phyloP scores from a whole-genome alignment of 2,797 vertebrate species.

The Acanthurus lineatus region DNA sequence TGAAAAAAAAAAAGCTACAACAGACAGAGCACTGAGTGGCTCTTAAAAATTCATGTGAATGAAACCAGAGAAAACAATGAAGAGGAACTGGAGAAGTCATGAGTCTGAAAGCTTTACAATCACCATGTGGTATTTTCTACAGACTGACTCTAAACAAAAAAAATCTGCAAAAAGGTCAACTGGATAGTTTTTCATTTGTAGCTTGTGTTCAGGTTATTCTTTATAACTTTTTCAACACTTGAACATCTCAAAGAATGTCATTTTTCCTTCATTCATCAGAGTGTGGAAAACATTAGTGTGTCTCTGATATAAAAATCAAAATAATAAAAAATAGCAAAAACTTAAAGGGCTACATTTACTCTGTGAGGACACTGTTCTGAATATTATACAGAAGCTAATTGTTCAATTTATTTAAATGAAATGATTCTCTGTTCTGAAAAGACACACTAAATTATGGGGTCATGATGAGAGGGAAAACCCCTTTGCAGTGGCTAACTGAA shows the following conservation, averaged over 20 bases:
- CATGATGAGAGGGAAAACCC: slow-evolving; percentile 29
- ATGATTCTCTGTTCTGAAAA: slow-evolving; percentile 43
- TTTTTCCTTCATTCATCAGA: slow-evolving; percentile 9
- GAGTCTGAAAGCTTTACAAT: background rate
- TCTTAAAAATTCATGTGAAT: slow-evolving; percentile 34
- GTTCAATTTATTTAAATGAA: slow-evolving; percentile 33
- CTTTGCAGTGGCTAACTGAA: slow-evolving; percentile 16
- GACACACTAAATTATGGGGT: slow-evolving; percentile 9
- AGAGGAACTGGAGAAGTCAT: background rate
- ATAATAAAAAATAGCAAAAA: background rate
- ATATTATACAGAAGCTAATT: slow-evolving; percentile 26
- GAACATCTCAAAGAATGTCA: background rate
- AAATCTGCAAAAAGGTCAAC: background rate
- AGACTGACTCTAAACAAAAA: background rate
- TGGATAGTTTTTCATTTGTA: no score
- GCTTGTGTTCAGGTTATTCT: background rate
- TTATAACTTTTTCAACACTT: slow-evolving; percentile 20
- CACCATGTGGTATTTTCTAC: slow-evolving; percentile 13
- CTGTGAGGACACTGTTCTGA: slow-evolving; percentile 25
- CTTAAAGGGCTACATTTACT: slow-evolving; percentile 16
- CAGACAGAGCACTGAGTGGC: slow-evolving; percentile 15
- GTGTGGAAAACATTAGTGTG: background rate
- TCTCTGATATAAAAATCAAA: background rate
- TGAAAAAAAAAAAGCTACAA: slow-evolving; percentile 14
- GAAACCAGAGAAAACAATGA: slow-evolving; percentile 20